Conservation (phyloP, 2,797 vertebrate species). For the Pseudomugil gertrudae region DNA sequence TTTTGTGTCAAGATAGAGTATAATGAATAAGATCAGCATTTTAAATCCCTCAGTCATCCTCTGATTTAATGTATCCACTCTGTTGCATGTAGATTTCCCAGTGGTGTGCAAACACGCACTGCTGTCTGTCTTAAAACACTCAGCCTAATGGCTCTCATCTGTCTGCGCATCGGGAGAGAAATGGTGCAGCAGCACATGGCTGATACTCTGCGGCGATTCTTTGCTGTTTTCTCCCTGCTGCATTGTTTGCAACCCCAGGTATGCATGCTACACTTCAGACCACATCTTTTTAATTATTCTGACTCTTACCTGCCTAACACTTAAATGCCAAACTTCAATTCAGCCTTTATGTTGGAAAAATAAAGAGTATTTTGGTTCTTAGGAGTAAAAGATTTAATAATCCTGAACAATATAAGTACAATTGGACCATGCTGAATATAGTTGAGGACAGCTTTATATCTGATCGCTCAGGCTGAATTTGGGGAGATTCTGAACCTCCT, state of each 20-base stretch:
- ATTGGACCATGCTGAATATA: too few relatives aligned
- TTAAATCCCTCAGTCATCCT: slow-evolving; percentile 24
- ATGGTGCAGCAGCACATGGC: slow-evolving; percentile 98
- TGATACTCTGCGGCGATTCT: slow-evolving; percentile 89
- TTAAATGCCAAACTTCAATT: background rate
- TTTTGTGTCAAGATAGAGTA: slow-evolving; percentile 13
- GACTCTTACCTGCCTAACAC: background rate
- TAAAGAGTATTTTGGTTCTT: too few relatives aligned
- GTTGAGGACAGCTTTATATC: background rate
- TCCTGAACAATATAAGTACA: too few relatives aligned
- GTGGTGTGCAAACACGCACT: slow-evolving; percentile 92
- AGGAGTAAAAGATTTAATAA: too few relatives aligned
- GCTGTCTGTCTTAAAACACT: slow-evolving; percentile 94
- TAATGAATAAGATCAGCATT: slow-evolving; percentile 1
- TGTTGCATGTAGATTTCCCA: slow-evolving; percentile 88
- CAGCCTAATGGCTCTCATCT: slow-evolving; percentile 95
- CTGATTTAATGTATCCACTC: slow-evolving; percentile 23
- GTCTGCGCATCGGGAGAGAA: slow-evolving; percentile 94
- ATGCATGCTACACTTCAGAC: slow-evolving; percentile 6
- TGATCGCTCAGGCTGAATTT: background rate
- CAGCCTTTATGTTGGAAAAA: background rate
- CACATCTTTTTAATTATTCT: background rate
- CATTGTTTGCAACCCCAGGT: slow-evolving; percentile 89
- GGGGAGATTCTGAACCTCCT: background rate
- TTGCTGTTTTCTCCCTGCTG: slow-evolving; percentile 89